These are phyloP conservation scores for Pipra filicauda DNA, from an alignment of 2,113 vertebrate species.

Conservation along the genomic window DNA sequence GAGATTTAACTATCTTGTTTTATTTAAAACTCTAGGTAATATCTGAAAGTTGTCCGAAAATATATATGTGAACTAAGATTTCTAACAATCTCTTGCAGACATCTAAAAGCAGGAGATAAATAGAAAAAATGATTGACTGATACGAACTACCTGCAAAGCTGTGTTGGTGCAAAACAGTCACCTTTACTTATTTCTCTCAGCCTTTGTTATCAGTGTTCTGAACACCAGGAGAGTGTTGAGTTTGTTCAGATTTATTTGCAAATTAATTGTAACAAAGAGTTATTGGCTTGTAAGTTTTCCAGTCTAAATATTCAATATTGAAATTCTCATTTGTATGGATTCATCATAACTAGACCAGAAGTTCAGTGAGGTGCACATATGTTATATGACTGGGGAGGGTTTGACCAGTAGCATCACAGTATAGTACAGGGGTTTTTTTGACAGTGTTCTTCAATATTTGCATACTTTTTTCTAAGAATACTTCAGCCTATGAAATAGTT, in stretches of 20 bases:
- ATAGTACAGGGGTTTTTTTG: fast-evolving
- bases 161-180: background rate
- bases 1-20: background rate
- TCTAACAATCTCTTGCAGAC: background rate
- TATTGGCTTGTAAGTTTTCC: background rate
- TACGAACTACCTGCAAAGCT: background rate
- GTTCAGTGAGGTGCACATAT: background rate
- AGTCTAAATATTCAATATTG: background rate
- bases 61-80: background rate
- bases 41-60: background rate
- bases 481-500: background rate
- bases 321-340: background rate
- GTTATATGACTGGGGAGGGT: background rate
- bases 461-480: background rate
- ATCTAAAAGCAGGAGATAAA: background rate
- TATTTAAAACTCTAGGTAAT: background rate
- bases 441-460: background rate
- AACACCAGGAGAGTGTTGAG: background rate
- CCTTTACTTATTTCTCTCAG: background rate
- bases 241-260: background rate
- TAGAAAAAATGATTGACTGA: background rate
- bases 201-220: background rate
- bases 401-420: background rate
- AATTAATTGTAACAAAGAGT: background rate
- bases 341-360: background rate